Percentiles rank a stretch among this genome's conserved stretches.
Conservation (phyloP, 2,113 vertebrate species). For the Thymallus thymallus region DNA sequence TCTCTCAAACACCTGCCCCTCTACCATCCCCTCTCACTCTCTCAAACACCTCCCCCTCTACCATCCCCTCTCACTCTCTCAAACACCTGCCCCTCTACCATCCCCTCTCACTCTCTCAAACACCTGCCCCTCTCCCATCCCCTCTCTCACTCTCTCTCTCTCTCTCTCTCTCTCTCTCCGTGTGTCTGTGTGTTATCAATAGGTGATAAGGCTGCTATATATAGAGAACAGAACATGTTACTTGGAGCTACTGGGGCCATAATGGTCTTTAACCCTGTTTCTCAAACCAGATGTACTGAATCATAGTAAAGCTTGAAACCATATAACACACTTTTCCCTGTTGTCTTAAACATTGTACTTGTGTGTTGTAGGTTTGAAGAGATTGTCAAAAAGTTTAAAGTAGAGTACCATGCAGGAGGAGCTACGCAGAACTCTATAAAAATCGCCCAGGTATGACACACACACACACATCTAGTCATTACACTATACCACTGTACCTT, state of each 20-base stretch:
- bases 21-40: constrained; percentile 19
- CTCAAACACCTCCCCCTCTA: background rate
- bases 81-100: background rate
- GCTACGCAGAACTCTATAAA: constrained; percentile 97
- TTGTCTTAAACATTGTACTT: constrained; percentile 20
- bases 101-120: constrained; percentile 20
- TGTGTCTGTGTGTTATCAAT: constrained; percentile 10
- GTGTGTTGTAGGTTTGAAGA: constrained; percentile 87
- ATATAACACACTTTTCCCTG: too few relatives aligned
- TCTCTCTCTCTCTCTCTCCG: background rate
- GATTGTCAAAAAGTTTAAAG: constrained; percentile 92
- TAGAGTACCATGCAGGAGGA: constrained; percentile 96
- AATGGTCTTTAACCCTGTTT: too few relatives aligned
- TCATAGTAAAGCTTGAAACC: too few relatives aligned
- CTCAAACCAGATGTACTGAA: too few relatives aligned
- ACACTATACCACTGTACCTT: too few relatives aligned
- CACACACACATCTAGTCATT: background rate
- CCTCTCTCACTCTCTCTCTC: constrained; percentile 22
- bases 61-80: too few relatives aligned
- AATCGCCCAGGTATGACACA: constrained; percentile 90
- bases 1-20: too few relatives aligned
- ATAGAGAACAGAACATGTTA: constrained; percentile 5
- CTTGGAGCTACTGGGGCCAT: too few relatives aligned
- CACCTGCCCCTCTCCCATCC: constrained; percentile 14
- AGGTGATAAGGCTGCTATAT: constrained; percentile 5